Evolutionary conservation across 23 tunicate species (phyloP).

Genomic region (Halocynthia roretzi): DNA sequence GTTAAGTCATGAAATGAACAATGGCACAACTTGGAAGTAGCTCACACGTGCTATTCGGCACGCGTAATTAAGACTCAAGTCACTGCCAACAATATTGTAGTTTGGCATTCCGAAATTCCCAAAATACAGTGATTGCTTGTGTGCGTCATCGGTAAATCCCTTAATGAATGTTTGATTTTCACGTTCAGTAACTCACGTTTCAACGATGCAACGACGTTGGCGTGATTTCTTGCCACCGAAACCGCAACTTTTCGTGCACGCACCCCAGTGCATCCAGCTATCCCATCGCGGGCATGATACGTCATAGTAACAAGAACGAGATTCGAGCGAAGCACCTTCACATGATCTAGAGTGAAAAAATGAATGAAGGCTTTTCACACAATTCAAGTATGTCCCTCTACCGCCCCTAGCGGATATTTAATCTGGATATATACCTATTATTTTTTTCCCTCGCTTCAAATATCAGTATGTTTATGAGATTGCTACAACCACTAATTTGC

Average conservation of each 20-base stretch:
- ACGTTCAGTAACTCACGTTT: conserved; percentile 15
- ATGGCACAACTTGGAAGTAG: no score
- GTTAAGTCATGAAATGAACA: no score
- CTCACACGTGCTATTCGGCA: no score
- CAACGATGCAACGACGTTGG: conserved; percentile 26
- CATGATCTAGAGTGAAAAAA: conserved; percentile 2
- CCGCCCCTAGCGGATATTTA: neutral
- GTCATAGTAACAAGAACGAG: conserved; percentile 5
- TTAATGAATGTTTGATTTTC: no score
- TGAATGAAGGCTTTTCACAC: neutral
- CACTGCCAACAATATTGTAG: no score
- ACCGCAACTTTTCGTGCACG: conserved; percentile 38
- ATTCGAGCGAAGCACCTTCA: conserved; percentile 2
- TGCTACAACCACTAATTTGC: neutral
- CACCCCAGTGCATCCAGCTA: conserved; percentile 23
- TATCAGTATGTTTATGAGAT: neutral
- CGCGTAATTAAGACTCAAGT: no score
- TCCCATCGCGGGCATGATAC: conserved; percentile 51
- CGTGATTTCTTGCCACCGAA: conserved; percentile 25
- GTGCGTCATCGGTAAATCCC: no score
- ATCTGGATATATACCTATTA: neutral
- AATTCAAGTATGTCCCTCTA: neutral
- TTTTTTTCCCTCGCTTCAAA: no score
- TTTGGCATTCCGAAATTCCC: no score
- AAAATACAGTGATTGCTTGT: no score